Conservation (phyloP, 2,113 vertebrate genomes). For the Forbesichthys agassizii region DNA sequence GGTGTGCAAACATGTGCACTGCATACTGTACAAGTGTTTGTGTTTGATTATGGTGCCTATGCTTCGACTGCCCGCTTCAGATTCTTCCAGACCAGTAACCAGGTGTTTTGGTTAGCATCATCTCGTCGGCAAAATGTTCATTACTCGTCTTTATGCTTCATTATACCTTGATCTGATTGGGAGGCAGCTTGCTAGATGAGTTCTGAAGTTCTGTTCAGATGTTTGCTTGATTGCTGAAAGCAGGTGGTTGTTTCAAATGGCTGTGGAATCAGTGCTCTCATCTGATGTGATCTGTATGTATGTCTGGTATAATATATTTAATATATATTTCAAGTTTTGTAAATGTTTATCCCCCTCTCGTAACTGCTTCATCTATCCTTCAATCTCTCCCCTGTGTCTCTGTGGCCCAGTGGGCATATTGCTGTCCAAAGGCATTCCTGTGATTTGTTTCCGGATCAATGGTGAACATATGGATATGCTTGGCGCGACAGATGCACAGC, state of each 20-base stretch:
- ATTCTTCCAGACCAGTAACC: neutral
- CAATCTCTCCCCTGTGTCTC: constrained; percentile 3
- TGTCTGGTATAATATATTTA: neutral
- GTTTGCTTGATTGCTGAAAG: too few relatives aligned
- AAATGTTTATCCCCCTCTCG: neutral
- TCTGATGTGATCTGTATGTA: too few relatives aligned
- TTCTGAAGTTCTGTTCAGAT: too few relatives aligned
- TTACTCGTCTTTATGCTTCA: neutral
- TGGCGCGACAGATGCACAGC: constrained; percentile 48
- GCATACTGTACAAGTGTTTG: neutral
- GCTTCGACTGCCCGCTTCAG: neutral
- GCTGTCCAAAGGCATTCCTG: constrained; percentile 55
- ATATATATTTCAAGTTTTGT: too few relatives aligned
- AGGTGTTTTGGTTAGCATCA: neutral
- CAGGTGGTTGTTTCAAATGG: too few relatives aligned
- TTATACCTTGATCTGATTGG: constrained; percentile 5
- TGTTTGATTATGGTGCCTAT: neutral
- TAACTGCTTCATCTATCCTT: neutral
- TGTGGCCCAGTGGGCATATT: constrained; percentile 29
- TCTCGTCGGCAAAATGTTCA: neutral
- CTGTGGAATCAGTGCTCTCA: too few relatives aligned
- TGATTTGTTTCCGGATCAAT: constrained; percentile 45
- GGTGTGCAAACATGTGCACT: too few relatives aligned
- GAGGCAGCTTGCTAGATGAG: neutral
- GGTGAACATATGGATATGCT: constrained; percentile 55